These are phyloP conservation scores for Cinara cedri DNA, from an alignment of 2,888 invertebrate species.

Conservation along the genomic window DNA sequence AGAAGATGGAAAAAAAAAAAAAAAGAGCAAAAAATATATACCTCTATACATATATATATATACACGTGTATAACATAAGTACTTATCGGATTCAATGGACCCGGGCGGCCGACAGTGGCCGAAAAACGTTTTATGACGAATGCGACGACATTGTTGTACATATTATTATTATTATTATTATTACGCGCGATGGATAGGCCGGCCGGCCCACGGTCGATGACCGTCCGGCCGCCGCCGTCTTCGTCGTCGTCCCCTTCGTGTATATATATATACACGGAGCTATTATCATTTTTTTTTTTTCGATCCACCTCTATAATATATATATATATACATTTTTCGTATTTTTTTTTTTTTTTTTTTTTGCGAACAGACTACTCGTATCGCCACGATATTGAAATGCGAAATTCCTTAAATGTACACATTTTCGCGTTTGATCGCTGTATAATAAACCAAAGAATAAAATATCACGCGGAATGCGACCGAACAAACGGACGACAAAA, in stretches of 20 bases:
- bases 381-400: no score
- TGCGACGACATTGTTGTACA: constrained; percentile 31
- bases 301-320: constrained; percentile 4
- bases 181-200: background rate
- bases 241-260: background rate
- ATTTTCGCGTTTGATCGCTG: no score
- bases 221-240: constrained; percentile 30
- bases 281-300: constrained; percentile 34
- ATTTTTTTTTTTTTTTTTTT: no score
- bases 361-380: no score
- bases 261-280: background rate
- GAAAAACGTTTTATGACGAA: constrained; percentile 48
- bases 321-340: no score
- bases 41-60: no score
- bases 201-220: constrained; percentile 37
- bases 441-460: no score
- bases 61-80: no score
- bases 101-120: constrained; percentile 11
- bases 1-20: background rate
- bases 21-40: background rate
- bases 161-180: no score
- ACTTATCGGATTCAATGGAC: constrained; percentile 18
- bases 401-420: no score
- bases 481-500: no score
- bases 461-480: no score